Percentiles rank a stretch among this genome's conserved stretches.
Evolutionary conservation across 1,140 invertebrate species (phyloP).

Genomic region (Littorina saxatilis): DNA sequence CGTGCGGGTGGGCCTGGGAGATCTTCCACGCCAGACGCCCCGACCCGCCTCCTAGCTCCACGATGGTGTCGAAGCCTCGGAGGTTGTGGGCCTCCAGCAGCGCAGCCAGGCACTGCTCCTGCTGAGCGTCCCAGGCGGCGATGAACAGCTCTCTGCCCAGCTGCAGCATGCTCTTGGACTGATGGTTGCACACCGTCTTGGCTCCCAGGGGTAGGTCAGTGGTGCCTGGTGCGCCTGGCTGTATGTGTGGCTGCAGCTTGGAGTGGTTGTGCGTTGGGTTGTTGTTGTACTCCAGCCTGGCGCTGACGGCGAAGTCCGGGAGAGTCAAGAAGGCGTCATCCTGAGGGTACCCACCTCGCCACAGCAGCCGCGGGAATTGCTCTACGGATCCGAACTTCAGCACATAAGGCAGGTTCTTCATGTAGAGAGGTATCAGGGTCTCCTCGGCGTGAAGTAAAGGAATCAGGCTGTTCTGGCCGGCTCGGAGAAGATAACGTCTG

Average conservation of each 20-base stretch:
- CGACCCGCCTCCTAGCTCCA: slow-evolving; percentile 17
- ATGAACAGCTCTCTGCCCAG: neutral
- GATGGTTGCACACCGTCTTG: neutral
- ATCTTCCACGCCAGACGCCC: neutral
- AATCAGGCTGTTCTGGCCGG: neutral
- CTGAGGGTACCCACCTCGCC: slow-evolving; percentile 4
- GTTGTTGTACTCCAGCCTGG: neutral
- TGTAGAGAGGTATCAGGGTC: slow-evolving; percentile 1
- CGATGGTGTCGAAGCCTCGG: neutral
- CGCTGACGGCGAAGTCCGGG: slow-evolving; percentile 13
- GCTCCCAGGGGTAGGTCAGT: neutral
- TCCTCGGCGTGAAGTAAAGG: neutral
- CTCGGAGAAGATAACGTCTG: neutral
- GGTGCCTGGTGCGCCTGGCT: no score
- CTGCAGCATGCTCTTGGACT: neutral
- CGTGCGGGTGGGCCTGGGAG: slow-evolving; percentile 3
- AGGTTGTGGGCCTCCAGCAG: neutral
- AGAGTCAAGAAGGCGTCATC: slow-evolving; percentile 1
- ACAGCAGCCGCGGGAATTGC: neutral
- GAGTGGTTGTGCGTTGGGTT: neutral
- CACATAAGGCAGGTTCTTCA: neutral
- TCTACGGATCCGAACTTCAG: slow-evolving; percentile 1
- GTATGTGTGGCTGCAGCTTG: no score
- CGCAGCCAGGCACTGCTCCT: neutral
- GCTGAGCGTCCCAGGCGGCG: slow-evolving; percentile 3